Percentiles rank a stretch among this genome's conserved stretches.
Conservation (phyloP, 2,113 vertebrate genomes). For the Protobothrops mucrosquamatus region DNA sequence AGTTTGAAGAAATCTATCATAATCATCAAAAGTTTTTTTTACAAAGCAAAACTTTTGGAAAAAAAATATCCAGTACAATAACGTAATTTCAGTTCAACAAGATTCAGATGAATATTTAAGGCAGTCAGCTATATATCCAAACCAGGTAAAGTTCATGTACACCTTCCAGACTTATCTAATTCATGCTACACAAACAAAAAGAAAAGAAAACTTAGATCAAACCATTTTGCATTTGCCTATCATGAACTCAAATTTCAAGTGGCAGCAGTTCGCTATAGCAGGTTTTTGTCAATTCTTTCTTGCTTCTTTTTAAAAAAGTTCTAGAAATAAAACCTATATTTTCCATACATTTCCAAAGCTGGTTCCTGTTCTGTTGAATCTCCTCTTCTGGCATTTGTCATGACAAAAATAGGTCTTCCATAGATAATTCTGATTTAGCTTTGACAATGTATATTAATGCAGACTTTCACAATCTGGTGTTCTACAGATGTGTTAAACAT, state of each 20-base stretch:
- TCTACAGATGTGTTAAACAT: neutral
- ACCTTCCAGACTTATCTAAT: neutral
- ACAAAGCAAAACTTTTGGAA: neutral
- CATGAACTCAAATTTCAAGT: neutral
- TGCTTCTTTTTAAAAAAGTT: neutral
- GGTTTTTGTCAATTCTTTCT: neutral
- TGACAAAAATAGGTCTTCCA: neutral
- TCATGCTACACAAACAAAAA: neutral
- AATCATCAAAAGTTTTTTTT: neutral
- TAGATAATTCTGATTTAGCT: conserved; percentile 23
- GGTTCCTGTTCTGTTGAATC: neutral
- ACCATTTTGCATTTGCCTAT: neutral
- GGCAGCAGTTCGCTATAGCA: neutral
- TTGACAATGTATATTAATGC: neutral
- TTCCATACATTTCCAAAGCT: neutral
- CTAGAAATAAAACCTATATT: neutral
- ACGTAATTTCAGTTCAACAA: neutral
- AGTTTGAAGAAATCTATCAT: neutral
- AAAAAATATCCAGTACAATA: neutral
- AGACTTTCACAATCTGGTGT: neutral
- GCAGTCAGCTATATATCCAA: conserved; percentile 37
- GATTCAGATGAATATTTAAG: neutral
- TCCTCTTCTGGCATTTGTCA: neutral
- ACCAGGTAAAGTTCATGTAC: conserved; percentile 40
- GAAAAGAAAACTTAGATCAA: neutral